Percentiles rank a stretch among this genome's conserved stretches.
Conservation (phyloP, 2,797 vertebrate genomes). For the Microcaecilia unicolor region DNA sequence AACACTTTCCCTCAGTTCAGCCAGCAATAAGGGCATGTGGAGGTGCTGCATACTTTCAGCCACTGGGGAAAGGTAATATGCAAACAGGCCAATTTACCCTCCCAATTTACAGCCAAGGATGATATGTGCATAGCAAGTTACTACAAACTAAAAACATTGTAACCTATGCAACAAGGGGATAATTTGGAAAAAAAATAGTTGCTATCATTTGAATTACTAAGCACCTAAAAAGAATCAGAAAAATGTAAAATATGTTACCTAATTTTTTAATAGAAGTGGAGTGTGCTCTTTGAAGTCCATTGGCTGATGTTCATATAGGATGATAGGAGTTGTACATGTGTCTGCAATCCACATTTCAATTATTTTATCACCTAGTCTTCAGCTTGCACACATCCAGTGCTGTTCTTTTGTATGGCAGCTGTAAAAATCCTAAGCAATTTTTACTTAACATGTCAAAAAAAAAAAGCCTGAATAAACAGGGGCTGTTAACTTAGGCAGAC, state of each 20-base stretch:
- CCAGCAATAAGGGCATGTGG: no score
- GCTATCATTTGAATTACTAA: conserved; percentile 8
- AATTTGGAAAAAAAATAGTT: conserved; percentile 3
- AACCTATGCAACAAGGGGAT: not conserved
- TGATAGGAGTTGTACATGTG: conserved; percentile 26
- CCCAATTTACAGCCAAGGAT: not conserved
- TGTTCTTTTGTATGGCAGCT: conserved; percentile 59
- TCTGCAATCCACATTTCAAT: conserved; percentile 42
- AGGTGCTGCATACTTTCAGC: no score
- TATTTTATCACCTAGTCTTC: conserved; percentile 37
- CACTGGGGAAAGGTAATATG: no score
- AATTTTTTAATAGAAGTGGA: conserved; percentile 27
- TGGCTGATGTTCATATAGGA: conserved; percentile 22
- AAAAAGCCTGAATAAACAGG: conserved; percentile 56
- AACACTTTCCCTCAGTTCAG: no score
- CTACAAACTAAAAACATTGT: conserved; percentile 4
- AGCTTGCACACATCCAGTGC: conserved; percentile 24
- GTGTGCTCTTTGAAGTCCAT: conserved; percentile 14
- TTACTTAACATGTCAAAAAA: conserved; percentile 61
- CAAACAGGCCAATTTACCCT: not conserved
- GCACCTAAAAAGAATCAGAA: conserved; percentile 8
- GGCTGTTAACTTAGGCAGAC: conserved; percentile 60
- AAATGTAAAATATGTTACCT: conserved; percentile 5
- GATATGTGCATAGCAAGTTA: conserved; percentile 1
- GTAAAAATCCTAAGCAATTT: conserved; percentile 52